A percentile compares a stretch with the other conserved stretches of the same genome.
Conservation (phyloP, 2,113 vertebrate species). For the Verasper variegatus region DNA sequence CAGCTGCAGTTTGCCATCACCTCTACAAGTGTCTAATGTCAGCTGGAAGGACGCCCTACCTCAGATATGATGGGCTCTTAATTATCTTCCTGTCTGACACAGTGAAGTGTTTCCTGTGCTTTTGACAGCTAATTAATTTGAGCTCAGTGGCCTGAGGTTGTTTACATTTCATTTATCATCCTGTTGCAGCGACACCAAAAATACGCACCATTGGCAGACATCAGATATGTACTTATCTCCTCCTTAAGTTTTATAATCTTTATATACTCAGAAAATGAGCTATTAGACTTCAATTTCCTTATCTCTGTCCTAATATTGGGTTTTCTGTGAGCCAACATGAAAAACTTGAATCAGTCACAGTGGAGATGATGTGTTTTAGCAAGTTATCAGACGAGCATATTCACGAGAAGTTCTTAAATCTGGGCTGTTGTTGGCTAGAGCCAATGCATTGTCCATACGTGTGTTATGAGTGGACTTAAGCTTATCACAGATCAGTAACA, state of each 20-base stretch:
- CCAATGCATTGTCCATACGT: neutral
- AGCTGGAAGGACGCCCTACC: slow-evolving; percentile 24
- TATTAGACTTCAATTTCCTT: neutral
- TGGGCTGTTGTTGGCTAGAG: too few relatives aligned
- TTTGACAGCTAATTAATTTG: slow-evolving; percentile 32
- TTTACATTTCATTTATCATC: slow-evolving; percentile 11
- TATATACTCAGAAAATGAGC: neutral
- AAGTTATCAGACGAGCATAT: neutral
- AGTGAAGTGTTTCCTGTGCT: neutral
- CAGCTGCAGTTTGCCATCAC: slow-evolving; percentile 44
- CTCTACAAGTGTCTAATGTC: slow-evolving; percentile 21
- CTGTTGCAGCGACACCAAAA: neutral
- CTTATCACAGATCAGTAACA: too few relatives aligned
- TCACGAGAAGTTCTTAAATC: neutral
- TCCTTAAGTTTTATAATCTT: neutral
- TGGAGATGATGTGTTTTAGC: neutral
- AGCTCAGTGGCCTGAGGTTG: neutral
- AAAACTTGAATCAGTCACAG: neutral
- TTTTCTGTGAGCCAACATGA: neutral
- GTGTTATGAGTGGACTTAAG: neutral
- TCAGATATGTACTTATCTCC: neutral
- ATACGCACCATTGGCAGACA: neutral
- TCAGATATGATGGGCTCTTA: neutral
- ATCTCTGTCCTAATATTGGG: neutral
- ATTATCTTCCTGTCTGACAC: slow-evolving; percentile 7